Percentiles rank a stretch among this genome's conserved stretches.
Conservation (phyloP, 2,888 invertebrate species). For the Philereme transversata region DNA sequence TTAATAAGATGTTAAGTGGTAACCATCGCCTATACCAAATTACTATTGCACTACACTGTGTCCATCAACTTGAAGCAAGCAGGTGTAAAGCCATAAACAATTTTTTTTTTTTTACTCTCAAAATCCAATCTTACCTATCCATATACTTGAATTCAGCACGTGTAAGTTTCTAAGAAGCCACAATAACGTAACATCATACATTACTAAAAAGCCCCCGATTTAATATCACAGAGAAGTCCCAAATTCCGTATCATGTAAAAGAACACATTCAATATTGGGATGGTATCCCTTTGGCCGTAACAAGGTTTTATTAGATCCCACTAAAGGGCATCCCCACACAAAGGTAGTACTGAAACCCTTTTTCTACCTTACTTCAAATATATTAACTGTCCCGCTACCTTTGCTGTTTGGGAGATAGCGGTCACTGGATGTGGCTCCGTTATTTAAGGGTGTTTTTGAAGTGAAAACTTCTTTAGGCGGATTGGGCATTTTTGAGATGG, state of each 20-base stretch:
- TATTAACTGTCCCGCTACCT: slow-evolving; percentile 82
- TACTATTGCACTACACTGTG: no score
- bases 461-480: no score
- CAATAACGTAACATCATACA: slow-evolving; percentile 41
- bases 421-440: slow-evolving; percentile 45
- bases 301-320: slow-evolving; percentile 84
- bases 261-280: slow-evolving; percentile 83
- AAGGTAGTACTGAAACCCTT: slow-evolving; percentile 82
- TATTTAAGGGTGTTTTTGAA: slow-evolving; percentile 1
- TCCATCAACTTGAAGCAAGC: no score
- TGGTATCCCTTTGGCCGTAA: slow-evolving; percentile 84
- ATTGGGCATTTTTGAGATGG: no score
- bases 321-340: slow-evolving; percentile 83
- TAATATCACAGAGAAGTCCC: slow-evolving; percentile 80
- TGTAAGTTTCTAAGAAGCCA: slow-evolving; percentile 2
- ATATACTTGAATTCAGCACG: not conserved
- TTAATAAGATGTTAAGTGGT: no score
- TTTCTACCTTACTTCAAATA: slow-evolving; percentile 83
- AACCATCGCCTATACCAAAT: no score
- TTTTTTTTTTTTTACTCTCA: no score
- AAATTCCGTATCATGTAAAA: slow-evolving; percentile 84
- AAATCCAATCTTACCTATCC: no score
- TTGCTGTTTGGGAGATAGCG: slow-evolving; percentile 42
- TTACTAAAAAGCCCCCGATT: slow-evolving; percentile 76
- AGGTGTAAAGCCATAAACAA: no score